Evolutionary conservation across 1,140 invertebrate species (phyloP).

Genomic region (Drosophila pruinosa): DNA sequence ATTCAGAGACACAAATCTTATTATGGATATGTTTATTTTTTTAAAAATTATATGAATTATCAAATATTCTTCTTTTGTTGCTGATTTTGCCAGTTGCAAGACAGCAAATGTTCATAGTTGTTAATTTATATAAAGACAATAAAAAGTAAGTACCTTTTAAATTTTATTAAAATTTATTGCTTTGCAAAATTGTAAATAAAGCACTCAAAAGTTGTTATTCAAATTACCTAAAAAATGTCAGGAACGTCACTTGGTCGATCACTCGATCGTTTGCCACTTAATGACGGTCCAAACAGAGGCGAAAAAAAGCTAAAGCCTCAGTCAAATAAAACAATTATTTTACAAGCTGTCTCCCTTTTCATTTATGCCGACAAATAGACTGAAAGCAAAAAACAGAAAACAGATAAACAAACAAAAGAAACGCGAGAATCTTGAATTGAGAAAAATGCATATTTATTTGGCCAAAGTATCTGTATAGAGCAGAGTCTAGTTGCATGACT

Average conservation of each 20-base stretch:
- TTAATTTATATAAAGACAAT: too few species aligned
- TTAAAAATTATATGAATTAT: too few species aligned
- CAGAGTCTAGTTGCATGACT: conserved; percentile 40
- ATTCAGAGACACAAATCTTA: too few species aligned
- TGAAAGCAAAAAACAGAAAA: conserved; percentile 22
- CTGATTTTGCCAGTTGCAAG: too few species aligned
- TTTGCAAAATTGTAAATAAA: too few species aligned
- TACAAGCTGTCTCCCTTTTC: conserved; percentile 57
- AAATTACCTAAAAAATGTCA: too few species aligned
- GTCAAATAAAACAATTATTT: conserved; percentile 21
- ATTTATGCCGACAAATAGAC: conserved; percentile 51
- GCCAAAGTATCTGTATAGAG: conserved; percentile 59
- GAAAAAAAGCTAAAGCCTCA: conserved; percentile 14
- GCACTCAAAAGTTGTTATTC: too few species aligned
- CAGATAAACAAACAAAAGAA: conserved; percentile 38
- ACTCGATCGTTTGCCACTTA: conserved; percentile 12
- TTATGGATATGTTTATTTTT: too few species aligned
- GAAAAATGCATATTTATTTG: conserved; percentile 77
- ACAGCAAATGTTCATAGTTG: too few species aligned
- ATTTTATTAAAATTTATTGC: too few species aligned
- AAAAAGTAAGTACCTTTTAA: too few species aligned
- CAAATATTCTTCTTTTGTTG: too few species aligned
- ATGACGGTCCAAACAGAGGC: conserved; percentile 13
- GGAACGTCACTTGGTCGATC: not conserved
- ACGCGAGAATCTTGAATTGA: conserved; percentile 34